These are phyloP conservation scores for Heliangelus exortis DNA, from an alignment of 2,797 vertebrate species.

Conservation along the genomic window DNA sequence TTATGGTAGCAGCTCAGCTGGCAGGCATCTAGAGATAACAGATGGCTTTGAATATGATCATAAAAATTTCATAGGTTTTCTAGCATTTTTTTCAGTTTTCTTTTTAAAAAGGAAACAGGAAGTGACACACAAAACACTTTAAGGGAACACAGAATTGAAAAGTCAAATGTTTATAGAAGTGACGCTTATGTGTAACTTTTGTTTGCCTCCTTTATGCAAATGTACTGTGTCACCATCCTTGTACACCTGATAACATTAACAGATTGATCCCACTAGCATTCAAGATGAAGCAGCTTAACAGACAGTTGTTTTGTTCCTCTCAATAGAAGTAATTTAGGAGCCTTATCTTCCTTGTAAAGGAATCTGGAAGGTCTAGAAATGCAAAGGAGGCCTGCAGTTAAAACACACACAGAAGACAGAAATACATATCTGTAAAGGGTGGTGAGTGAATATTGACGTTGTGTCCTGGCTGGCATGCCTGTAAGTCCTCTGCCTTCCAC, in stretches of 20 bases:
- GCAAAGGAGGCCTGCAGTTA: not conserved
- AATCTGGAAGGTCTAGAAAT: not conserved
- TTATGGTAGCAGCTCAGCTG: not conserved
- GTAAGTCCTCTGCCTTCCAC: not conserved
- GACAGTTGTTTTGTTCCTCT: not conserved
- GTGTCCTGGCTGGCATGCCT: not conserved
- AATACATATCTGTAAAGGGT: not conserved
- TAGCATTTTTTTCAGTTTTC: not conserved
- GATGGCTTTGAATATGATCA: not conserved
- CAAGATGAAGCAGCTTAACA: not conserved
- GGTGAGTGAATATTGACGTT: not conserved
- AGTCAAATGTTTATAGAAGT: not conserved
- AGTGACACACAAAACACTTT: not conserved
- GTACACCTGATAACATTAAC: not conserved
- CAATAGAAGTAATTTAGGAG: not conserved
- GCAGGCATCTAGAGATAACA: not conserved
- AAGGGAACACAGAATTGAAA: not conserved
- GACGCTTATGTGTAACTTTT: not conserved
- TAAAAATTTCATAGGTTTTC: not conserved
- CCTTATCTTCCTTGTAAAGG: not conserved
- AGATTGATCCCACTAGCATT: not conserved
- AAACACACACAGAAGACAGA: not conserved
- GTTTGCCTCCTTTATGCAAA: not conserved
- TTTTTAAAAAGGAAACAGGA: slow-evolving; percentile 13
- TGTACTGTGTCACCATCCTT: not conserved